Evolutionary conservation across 2,888 invertebrate genomes (phyloP).

Genomic region (Orthosia cruda): DNA sequence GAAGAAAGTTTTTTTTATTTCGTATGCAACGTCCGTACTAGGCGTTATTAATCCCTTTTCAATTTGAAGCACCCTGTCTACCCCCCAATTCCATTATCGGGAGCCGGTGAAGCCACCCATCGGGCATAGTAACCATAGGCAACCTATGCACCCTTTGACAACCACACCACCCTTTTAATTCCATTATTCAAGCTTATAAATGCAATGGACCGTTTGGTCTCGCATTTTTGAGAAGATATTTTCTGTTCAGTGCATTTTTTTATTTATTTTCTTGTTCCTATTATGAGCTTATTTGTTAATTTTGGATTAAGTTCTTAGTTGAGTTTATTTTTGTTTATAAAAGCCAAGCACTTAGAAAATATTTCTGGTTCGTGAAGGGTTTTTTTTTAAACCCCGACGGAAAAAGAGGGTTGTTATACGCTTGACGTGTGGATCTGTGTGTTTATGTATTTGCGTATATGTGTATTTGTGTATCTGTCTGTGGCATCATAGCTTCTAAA

Average conservation of each 20-base stretch:
- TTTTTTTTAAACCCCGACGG: no score
- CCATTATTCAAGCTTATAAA: background rate
- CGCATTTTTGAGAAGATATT: background rate
- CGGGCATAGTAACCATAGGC: background rate
- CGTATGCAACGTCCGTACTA: background rate
- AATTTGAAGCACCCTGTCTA: background rate
- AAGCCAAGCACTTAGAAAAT: no score
- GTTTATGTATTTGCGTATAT: no score
- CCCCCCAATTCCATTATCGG: background rate
- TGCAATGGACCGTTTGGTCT: background rate
- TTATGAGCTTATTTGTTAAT: background rate
- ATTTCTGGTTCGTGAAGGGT: no score
- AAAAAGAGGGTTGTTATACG: no score
- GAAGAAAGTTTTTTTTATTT: background rate
- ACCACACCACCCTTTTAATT: background rate
- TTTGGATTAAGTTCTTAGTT: background rate
- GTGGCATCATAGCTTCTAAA: no score
- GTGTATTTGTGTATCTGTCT: no score
- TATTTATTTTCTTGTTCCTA: background rate
- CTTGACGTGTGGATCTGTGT: no score
- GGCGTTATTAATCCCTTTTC: conserved; percentile 1
- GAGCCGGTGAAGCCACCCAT: background rate
- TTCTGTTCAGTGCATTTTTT: background rate
- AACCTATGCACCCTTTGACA: background rate
- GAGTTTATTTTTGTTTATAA: no score